Evolutionary conservation across 2,888 invertebrate species (phyloP).

Genomic region (Alloplasta piceator): DNA sequence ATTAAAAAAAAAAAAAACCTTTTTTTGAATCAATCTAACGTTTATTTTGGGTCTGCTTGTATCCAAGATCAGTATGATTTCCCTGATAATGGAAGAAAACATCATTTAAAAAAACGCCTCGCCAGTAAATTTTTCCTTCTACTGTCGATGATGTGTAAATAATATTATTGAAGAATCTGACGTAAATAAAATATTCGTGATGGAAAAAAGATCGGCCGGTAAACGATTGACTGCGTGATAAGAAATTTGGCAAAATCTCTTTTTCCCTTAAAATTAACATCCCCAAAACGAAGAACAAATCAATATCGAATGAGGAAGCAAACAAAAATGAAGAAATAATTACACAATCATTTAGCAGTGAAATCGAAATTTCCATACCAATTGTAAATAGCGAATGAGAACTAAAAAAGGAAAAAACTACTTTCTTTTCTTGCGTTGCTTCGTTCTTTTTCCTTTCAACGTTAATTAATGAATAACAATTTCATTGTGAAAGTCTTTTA

Average conservation of each 20-base stretch:
- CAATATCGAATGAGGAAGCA: conserved; percentile 23
- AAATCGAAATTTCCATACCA: conserved; percentile 59
- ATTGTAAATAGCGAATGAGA: conserved; percentile 54
- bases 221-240: conserved; percentile 4
- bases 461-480: conserved; percentile 23
- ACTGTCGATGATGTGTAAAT: conserved; percentile 45
- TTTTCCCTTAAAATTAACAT: not conserved
- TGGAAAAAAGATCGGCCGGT: not conserved
- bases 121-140: no score
- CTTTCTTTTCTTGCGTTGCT: conserved; percentile 12
- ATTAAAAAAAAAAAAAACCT: no score
- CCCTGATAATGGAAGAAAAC: not conserved
- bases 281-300: conserved; percentile 29
- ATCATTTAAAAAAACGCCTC: not conserved
- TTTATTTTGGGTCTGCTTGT: no score
- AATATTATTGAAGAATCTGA: conserved; percentile 31
- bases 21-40: no score
- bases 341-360: conserved; percentile 7
- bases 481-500: conserved; percentile 57
- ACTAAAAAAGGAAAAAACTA: conserved; percentile 16
- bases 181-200: conserved; percentile 18
- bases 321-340: conserved; percentile 9
- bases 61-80: no score
- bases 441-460: conserved; percentile 22
- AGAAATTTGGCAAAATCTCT: not conserved